phyloP scores from a whole-genome alignment of 2,888 invertebrate species.

The Himalopsyche kuldschensis region DNA sequence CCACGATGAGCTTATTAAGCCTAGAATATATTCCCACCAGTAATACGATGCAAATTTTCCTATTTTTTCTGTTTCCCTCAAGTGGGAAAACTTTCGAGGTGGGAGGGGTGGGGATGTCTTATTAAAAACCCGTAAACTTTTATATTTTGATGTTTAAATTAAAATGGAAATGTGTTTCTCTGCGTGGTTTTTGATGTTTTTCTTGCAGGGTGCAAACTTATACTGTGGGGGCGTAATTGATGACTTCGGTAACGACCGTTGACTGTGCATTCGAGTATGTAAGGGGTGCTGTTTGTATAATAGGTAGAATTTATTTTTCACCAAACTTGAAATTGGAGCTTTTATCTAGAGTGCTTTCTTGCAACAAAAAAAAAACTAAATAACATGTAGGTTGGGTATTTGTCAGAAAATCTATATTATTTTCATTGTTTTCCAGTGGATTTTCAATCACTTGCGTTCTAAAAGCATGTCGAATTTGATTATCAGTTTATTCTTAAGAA shows the following conservation, averaged over 20 bases:
- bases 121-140: conserved; percentile 27
- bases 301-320: background rate
- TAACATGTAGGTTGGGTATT: too few species aligned
- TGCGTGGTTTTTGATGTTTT: background rate
- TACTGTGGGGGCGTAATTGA: background rate
- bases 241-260: background rate
- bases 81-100: background rate
- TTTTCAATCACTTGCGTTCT: too few species aligned
- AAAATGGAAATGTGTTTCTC: conserved; percentile 26
- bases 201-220: background rate
- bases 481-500: too few species aligned
- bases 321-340: background rate
- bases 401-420: too few species aligned
- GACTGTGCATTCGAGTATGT: background rate
- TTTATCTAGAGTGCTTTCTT: background rate
- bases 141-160: conserved; percentile 18
- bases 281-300: background rate
- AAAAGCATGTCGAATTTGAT: too few species aligned
- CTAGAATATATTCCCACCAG: background rate
- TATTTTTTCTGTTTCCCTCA: background rate
- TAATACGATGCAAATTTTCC: conserved; percentile 12
- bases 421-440: too few species aligned
- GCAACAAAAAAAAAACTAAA: background rate
- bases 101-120: background rate
- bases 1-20: background rate